A percentile compares a stretch with the other conserved stretches of the same genome.
These are phyloP conservation scores for Drosophila siamana DNA, from an alignment of 2,888 invertebrate species.

Conservation along the genomic window DNA sequence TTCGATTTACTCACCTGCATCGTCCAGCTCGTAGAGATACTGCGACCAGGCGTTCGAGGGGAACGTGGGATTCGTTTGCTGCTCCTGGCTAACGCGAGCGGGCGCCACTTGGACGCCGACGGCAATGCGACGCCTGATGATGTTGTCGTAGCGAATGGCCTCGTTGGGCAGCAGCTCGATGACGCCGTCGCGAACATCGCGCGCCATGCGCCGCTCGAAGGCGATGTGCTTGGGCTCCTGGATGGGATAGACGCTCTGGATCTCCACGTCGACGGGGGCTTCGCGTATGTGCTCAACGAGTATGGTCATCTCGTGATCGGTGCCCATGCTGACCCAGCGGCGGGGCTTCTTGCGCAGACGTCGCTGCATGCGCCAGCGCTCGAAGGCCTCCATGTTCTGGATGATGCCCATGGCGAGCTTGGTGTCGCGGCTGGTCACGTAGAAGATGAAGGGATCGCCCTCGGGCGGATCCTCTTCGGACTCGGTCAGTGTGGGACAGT, in stretches of 20 bases:
- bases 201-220: constrained; percentile 87
- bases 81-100: constrained; percentile 85
- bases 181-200: constrained; percentile 89
- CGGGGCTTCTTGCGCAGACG: constrained; percentile 87
- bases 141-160: constrained; percentile 86
- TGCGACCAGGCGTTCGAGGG: constrained; percentile 90
- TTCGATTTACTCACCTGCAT: constrained; percentile 71
- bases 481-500: constrained; percentile 88
- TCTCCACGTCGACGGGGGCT: constrained; percentile 89
- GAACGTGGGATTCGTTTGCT: constrained; percentile 90
- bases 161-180: constrained; percentile 88
- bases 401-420: constrained; percentile 86
- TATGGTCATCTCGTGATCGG: constrained; percentile 88
- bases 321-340: constrained; percentile 88
- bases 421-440: constrained; percentile 86
- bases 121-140: constrained; percentile 87
- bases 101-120: constrained; percentile 88
- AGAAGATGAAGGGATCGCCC: constrained; percentile 90
- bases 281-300: constrained; percentile 86
- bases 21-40: constrained; percentile 86
- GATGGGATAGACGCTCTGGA: constrained; percentile 88
- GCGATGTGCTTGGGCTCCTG: constrained; percentile 84
- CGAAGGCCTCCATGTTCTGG: constrained; percentile 86
- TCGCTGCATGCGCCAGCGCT: constrained; percentile 86
- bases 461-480: constrained; percentile 86